These are phyloP conservation scores for Vanessa cardui DNA, from an alignment of 2,888 invertebrate species.

Conservation along the genomic window DNA sequence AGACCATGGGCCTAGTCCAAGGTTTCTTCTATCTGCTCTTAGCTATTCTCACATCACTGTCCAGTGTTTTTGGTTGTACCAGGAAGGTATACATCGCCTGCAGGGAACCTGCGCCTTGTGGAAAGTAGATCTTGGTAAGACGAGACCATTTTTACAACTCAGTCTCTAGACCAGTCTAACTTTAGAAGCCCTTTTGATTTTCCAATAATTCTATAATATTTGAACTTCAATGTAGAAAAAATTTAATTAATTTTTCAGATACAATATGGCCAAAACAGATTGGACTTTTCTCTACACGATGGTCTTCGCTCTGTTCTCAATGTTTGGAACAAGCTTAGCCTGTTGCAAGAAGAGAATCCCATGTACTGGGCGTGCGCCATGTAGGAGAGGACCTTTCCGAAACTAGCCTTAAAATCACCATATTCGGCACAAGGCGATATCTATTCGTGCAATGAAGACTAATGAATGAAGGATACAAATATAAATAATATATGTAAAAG, in stretches of 20 bases:
- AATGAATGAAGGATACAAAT: too few relatives aligned
- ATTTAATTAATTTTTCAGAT: conserved; percentile 44
- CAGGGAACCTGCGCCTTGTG: conserved; percentile 64
- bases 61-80: conserved; percentile 57
- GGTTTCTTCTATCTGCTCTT: conserved; percentile 50
- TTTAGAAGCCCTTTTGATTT: neutral
- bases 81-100: conserved; percentile 68
- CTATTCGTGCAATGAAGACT: too few relatives aligned
- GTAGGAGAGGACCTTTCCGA: conserved; percentile 63
- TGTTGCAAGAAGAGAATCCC: conserved; percentile 55
- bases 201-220: too few relatives aligned
- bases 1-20: conserved; percentile 58
- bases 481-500: too few relatives aligned
- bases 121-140: conserved; percentile 48
- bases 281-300: conserved; percentile 50
- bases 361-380: conserved; percentile 62
- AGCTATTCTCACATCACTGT: conserved; percentile 51
- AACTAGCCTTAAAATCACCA: conserved; percentile 33
- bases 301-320: conserved; percentile 54
- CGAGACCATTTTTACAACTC: neutral
- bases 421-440: too few relatives aligned
- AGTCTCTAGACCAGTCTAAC: too few relatives aligned
- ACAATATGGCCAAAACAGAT: conserved; percentile 53
- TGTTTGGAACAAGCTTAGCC: conserved; percentile 48
- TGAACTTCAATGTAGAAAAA: neutral